These are phyloP conservation scores for Sebastes miniatus DNA, from an alignment of 2,797 vertebrate species.

Conservation along the genomic window DNA sequence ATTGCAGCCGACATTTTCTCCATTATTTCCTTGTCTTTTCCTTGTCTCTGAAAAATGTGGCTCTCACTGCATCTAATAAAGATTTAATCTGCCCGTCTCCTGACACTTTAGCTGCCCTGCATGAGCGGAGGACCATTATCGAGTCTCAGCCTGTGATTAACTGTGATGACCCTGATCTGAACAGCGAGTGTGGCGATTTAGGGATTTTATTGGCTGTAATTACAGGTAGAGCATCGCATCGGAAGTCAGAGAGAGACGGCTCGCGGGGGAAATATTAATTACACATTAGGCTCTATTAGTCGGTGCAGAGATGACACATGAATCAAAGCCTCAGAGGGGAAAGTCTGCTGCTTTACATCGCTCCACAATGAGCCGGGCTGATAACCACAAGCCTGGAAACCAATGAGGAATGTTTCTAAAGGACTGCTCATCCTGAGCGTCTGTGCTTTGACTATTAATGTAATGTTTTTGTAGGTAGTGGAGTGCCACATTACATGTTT, in stretches of 20 bases:
- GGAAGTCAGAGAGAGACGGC: slow-evolving; percentile 58
- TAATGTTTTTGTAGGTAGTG: background rate
- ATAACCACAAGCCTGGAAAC: slow-evolving; percentile 6
- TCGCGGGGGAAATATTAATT: slow-evolving; percentile 72
- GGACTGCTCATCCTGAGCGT: slow-evolving; percentile 32
- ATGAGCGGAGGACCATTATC: slow-evolving; percentile 67
- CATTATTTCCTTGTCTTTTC: slow-evolving; percentile 19
- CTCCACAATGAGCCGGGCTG: slow-evolving; percentile 1
- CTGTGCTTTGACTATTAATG: slow-evolving; percentile 44
- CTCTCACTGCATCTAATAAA: slow-evolving; percentile 48
- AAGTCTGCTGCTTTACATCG: slow-evolving; percentile 33
- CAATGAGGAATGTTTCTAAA: slow-evolving; percentile 9
- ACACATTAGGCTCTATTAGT: slow-evolving; percentile 73
- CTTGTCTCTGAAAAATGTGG: slow-evolving; percentile 7
- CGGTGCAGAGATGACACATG: slow-evolving; percentile 43
- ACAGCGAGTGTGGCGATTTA: slow-evolving; percentile 63
- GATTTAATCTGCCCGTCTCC: slow-evolving; percentile 52
- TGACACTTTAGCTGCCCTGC: slow-evolving; percentile 62
- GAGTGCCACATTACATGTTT: background rate
- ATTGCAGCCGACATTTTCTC: slow-evolving; percentile 13
- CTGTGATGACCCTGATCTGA: slow-evolving; percentile 72
- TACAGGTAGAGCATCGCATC: slow-evolving; percentile 70
- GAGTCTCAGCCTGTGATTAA: slow-evolving; percentile 63
- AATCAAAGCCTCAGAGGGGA: slow-evolving; percentile 26
- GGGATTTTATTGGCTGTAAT: slow-evolving; percentile 76